Conservation (phyloP, 2,797 vertebrate species). For the Phoeniculus purpureus region DNA sequence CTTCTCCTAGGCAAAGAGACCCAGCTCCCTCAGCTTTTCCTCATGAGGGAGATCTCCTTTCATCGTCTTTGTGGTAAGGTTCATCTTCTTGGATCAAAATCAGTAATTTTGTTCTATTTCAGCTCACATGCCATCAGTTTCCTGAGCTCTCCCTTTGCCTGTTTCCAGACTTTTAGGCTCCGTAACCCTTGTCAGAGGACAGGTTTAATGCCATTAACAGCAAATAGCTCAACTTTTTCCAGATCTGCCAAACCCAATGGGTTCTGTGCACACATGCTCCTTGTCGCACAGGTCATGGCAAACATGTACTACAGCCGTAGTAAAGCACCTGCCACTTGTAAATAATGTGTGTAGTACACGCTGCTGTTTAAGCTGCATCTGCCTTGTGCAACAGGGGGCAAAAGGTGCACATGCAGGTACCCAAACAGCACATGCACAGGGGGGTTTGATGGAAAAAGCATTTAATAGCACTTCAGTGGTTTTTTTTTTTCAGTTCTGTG, state of each 20-base stretch:
- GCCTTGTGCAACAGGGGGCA: rapidly evolving
- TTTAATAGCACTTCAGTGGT: background rate
- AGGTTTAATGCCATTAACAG: background rate
- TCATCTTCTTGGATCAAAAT: background rate
- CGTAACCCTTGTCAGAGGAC: background rate
- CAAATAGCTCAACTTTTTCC: background rate
- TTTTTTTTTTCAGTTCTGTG: background rate
- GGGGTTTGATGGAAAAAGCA: background rate
- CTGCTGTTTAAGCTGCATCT: background rate
- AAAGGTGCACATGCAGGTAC: background rate
- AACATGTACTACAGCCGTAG: background rate
- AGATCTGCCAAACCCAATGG: rapidly evolving
- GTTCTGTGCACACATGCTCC: background rate
- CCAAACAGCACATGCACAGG: rapidly evolving
- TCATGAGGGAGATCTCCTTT: no score
- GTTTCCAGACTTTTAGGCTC: background rate
- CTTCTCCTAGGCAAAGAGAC: no score
- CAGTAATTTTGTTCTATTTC: background rate
- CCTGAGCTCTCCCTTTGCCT: background rate
- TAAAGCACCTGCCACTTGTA: background rate
- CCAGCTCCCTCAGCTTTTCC: no score
- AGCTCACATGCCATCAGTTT: background rate
- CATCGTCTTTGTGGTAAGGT: background rate
- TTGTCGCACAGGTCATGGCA: background rate
- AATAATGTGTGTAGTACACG: background rate